Base-by-base conservation (phyloP, 2,113 vertebrate species). In the Cinclus mexicanus region DNA sequence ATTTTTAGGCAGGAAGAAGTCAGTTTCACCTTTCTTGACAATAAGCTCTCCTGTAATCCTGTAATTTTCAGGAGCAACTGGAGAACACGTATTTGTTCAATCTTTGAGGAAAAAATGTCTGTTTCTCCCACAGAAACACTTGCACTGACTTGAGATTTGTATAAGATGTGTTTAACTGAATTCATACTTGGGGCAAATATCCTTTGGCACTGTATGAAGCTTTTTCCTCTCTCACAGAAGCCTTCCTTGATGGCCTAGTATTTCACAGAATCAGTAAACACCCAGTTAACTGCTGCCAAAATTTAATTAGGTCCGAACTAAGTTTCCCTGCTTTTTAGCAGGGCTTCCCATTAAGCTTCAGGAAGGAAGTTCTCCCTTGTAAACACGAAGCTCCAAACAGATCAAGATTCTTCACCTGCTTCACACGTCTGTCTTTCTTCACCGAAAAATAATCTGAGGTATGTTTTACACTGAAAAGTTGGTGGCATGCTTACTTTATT, bases 301-400 rank as follows among this genome's bases (percentile, higher is more conserved):
- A 89, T 61, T 93, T 92, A 94, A 92, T 78, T 63, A 90, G 61
- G 46, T 11, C 44, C 2, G 2, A 12, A 53, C 41, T 24, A 28
- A 47, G 64, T 65, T 79, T 67, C 79, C 50, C 47, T 33, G 59
- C 75, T 55, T 39, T 24, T 42, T 74, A 82, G 44, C 75, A 69
- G 28, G 22, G 42, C 79, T 88, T 88, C 56, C 81, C 86, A 77
- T 56, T 72, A 63, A 55, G 47, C 37, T 76, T 83, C 70, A 91
- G 89, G 82, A 92, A 95, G 89, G 83, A 94, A 94, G 60, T 19
- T 63, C 76, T 55, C 84, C 52, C 47, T 56, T 80, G 83, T 78
- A 87, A 90, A 87, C 61, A 64, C 7, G 0, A 75, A 81, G 57
- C 33, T 89, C 35, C 77, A 53, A 86, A 64, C 0, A 84, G 56